Conservation (phyloP, 2,113 vertebrate species). For the Burhinus oedicnemus region DNA sequence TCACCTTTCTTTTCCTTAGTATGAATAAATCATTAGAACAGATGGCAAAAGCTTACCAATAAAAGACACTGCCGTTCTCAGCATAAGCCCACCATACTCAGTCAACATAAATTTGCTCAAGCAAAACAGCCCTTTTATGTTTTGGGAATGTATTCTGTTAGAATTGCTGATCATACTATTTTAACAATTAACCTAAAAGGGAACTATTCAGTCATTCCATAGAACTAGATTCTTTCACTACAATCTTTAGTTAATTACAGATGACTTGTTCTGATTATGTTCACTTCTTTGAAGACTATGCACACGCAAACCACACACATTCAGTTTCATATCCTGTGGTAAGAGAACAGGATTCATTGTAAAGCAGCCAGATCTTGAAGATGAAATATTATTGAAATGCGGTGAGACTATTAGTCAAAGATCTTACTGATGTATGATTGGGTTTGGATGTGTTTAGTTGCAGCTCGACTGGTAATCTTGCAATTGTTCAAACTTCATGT, state of each 20-base stretch:
- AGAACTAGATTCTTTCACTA: neutral
- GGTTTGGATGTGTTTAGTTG: neutral
- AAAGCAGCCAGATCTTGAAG: neutral
- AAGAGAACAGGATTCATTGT: neutral
- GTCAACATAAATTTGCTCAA: conserved; percentile 44
- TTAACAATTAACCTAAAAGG: conserved; percentile 10
- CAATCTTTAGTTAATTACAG: neutral
- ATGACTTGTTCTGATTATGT: neutral
- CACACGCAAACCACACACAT: neutral
- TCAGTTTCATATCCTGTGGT: neutral
- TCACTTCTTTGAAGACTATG: neutral
- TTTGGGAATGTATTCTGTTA: neutral
- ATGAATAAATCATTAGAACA: conserved; percentile 79
- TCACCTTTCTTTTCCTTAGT: conserved; percentile 69
- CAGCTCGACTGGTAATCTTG: neutral
- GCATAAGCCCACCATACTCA: conserved; percentile 52
- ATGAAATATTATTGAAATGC: neutral
- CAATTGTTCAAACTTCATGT: neutral
- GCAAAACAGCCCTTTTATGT: conserved; percentile 28
- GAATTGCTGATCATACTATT: conserved; percentile 9
- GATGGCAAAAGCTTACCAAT: conserved; percentile 75
- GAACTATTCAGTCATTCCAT: neutral
- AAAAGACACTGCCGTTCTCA: conserved; percentile 69
- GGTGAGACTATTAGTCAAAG: neutral
- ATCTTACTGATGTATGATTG: neutral